These are phyloP conservation scores for Hemicentrotus pulcherrimus DNA, from an alignment of 35 echinoderm and acorn worm species.

Conservation along the genomic window DNA sequence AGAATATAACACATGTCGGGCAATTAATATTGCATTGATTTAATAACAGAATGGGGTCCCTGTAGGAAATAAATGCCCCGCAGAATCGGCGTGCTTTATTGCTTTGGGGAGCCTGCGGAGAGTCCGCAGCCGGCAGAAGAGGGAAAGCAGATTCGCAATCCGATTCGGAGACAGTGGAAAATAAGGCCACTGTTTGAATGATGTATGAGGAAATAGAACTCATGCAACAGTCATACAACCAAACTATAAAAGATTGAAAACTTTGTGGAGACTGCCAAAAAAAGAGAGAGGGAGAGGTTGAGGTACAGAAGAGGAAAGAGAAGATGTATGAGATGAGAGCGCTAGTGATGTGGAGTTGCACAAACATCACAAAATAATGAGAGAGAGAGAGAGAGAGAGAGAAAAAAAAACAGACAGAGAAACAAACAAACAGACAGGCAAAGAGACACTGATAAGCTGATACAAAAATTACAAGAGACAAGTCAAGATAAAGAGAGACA, in stretches of 20 bases:
- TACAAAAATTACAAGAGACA: too few relatives aligned
- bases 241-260: neutral
- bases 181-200: neutral
- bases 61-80: neutral
- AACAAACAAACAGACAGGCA: too few relatives aligned
- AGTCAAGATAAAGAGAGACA: too few relatives aligned
- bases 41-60: slow-evolving; percentile 1
- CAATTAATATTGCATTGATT: slow-evolving; percentile 15
- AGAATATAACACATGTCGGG: slow-evolving; percentile 11
- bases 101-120: neutral
- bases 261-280: neutral
- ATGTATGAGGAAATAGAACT: slow-evolving; percentile 18
- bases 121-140: neutral
- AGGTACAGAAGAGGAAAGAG: neutral
- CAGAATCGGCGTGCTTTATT: neutral
- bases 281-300: neutral
- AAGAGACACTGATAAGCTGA: too few relatives aligned
- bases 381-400: too few relatives aligned
- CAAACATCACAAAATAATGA: too few relatives aligned
- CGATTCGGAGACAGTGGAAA: neutral
- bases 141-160: neutral
- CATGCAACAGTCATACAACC: neutral
- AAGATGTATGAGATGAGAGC: neutral
- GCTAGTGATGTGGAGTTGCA: neutral
- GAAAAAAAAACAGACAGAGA: too few relatives aligned